These are phyloP conservation scores for Sinocyclocheilus anshuiensis DNA, from an alignment of 2,113 vertebrate species.

Conservation along the genomic window DNA sequence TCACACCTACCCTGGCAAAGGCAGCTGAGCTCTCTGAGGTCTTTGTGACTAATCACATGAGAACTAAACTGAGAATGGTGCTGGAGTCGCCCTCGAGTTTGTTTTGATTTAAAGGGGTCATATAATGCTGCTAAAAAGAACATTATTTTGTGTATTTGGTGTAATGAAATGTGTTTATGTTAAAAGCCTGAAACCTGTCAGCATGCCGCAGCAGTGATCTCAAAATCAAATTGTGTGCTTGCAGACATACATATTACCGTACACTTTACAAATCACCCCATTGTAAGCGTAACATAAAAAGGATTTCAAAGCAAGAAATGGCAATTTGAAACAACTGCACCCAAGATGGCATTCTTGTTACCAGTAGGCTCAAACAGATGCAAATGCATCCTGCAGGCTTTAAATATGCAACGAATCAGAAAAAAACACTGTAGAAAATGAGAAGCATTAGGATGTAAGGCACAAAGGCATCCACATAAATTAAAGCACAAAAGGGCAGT, in stretches of 20 bases:
- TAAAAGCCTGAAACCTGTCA: slow-evolving; percentile 17
- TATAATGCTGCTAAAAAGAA: too few species aligned
- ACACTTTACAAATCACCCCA: neutral
- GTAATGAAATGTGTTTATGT: too few species aligned
- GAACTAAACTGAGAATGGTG: neutral
- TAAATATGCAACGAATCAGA: neutral
- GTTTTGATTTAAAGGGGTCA: slow-evolving; percentile 18
- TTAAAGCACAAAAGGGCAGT: slow-evolving; percentile 21
- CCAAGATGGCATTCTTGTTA: neutral
- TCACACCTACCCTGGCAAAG: neutral
- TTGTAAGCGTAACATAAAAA: neutral
- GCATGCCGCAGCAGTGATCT: slow-evolving; percentile 3
- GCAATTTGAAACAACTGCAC: neutral
- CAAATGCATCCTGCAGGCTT: slow-evolving; percentile 1
- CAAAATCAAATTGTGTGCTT: neutral
- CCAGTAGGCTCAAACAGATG: neutral
- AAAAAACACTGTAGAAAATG: neutral
- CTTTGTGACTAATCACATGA: neutral
- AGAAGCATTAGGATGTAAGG: neutral
- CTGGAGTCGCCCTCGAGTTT: slow-evolving; percentile 8
- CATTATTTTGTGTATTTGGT: too few species aligned
- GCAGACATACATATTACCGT: neutral
- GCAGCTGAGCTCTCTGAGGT: neutral
- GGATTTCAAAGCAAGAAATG: slow-evolving; percentile 1
- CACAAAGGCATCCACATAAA: slow-evolving; percentile 11